phyloP scores from a whole-genome alignment of 2,113 vertebrate genomes.

The Pardalotus punctatus region DNA sequence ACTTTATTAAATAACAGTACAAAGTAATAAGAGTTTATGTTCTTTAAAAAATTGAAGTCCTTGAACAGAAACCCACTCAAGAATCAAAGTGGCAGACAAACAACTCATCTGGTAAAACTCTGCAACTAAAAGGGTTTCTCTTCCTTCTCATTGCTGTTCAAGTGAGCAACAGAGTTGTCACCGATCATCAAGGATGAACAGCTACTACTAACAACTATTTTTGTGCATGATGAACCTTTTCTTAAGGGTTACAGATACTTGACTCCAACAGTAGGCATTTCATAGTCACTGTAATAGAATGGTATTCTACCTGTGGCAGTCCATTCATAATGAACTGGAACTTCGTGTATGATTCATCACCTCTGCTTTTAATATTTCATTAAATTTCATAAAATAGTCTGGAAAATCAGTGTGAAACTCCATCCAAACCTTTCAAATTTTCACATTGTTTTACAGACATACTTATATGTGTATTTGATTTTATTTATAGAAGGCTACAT shows the following conservation, averaged over 20 bases:
- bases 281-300: neutral
- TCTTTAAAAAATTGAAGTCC: constrained; percentile 48
- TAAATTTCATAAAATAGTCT: neutral
- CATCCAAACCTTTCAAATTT: neutral
- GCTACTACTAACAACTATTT: neutral
- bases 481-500: neutral
- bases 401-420: neutral
- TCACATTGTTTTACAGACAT: neutral
- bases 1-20: constrained; percentile 35
- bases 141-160: neutral
- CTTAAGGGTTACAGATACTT: constrained; percentile 28
- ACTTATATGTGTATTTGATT: neutral
- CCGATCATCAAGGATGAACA: neutral
- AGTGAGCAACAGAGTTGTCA: neutral
- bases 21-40: constrained; percentile 40
- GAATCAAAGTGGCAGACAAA: neutral
- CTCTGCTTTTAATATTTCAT: neutral
- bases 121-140: neutral
- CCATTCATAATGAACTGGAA: neutral
- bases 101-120: neutral
- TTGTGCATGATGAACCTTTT: constrained; percentile 15
- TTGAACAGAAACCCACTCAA: constrained; percentile 35
- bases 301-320: neutral
- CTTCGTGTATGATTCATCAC: neutral
- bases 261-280: neutral